phyloP scores from a whole-genome alignment of 2,888 invertebrate genomes.

The Baccha elongata region DNA sequence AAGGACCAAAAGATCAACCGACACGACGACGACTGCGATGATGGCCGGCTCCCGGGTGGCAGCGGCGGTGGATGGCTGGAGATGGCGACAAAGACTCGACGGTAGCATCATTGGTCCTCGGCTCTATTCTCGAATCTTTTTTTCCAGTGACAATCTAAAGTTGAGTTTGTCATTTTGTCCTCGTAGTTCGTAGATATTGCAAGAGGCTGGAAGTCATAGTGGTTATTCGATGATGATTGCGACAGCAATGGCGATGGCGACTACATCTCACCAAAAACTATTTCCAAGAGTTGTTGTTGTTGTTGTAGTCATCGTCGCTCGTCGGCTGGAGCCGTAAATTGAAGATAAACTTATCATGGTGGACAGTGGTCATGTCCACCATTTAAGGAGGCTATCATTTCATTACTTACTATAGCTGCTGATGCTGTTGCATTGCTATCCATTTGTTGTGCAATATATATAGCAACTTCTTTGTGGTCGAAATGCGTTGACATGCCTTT shows the following conservation, averaged over 20 bases:
- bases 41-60: too few species aligned
- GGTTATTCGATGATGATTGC: slow-evolving; percentile 25
- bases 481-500: slow-evolving; percentile 56
- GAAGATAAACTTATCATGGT: slow-evolving; percentile 67
- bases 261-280: not conserved
- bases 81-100: slow-evolving; percentile 24
- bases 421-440: slow-evolving; percentile 11
- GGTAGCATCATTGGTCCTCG: slow-evolving; percentile 10
- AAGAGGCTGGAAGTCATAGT: slow-evolving; percentile 11
- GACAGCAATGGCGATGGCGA: slow-evolving; percentile 18
- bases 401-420: slow-evolving; percentile 42
- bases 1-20: slow-evolving; percentile 67
- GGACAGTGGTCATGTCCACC: slow-evolving; percentile 67
- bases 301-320: not conserved
- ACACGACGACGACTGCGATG: not conserved
- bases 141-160: slow-evolving; percentile 9
- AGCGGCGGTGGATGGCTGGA: too few species aligned
- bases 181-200: slow-evolving; percentile 39
- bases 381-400: slow-evolving; percentile 70
- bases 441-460: slow-evolving; percentile 15
- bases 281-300: not conserved
- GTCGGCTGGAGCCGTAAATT: slow-evolving; percentile 55
- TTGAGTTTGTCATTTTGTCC: slow-evolving; percentile 56
- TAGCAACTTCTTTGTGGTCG: slow-evolving; percentile 19
- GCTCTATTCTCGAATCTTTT: not conserved